Conservation (phyloP, 2,797 vertebrate species). For the Lagorchestes hirsutus region DNA sequence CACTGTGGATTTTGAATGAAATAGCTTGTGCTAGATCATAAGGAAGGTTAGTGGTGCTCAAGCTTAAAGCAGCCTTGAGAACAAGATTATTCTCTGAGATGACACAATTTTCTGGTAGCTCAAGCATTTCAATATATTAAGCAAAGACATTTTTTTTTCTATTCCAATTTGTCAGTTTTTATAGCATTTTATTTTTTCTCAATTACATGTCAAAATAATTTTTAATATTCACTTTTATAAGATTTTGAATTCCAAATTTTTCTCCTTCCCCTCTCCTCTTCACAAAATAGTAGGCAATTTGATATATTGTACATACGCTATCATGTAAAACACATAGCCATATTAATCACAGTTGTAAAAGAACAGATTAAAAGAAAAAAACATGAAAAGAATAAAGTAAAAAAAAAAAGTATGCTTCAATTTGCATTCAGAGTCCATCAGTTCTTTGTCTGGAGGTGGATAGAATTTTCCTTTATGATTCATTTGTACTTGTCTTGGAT, state of each 20-base stretch:
- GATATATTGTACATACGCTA: background rate
- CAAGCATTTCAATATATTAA: background rate
- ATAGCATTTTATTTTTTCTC: background rate
- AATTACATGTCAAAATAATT: background rate
- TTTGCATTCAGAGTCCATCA: too few species aligned
- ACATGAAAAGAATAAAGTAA: too few species aligned
- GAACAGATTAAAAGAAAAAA: too few species aligned
- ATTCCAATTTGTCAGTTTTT: background rate
- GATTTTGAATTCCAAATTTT: background rate
- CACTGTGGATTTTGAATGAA: background rate
- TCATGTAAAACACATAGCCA: background rate
- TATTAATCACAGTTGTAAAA: too few species aligned
- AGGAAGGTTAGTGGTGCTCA: background rate
- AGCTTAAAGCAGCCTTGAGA: conserved; percentile 8
- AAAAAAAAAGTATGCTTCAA: too few species aligned
- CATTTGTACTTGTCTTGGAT: too few species aligned
- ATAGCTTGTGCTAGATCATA: background rate
- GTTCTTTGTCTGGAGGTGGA: too few species aligned
- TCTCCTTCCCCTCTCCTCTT: background rate
- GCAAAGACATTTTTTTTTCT: background rate
- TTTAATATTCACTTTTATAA: background rate
- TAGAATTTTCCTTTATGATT: too few species aligned
- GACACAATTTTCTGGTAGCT: background rate
- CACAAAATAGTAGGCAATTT: background rate
- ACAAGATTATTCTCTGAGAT: background rate